Percentiles rank a stretch among this genome's conserved stretches.
Evolutionary conservation across 2,797 vertebrate genomes (phyloP).

Genomic region (Pangasius krempfi): DNA sequence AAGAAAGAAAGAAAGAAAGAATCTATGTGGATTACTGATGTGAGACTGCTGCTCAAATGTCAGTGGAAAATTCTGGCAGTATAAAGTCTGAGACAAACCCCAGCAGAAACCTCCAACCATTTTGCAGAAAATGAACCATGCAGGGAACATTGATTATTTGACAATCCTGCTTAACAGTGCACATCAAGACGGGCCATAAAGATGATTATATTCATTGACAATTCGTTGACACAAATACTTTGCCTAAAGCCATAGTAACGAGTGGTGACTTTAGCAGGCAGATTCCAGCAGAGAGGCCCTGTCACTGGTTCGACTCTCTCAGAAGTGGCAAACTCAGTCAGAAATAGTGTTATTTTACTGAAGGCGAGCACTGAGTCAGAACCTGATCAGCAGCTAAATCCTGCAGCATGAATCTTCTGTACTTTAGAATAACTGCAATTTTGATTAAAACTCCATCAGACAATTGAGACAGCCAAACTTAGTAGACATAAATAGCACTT

Average conservation of each 20-base stretch:
- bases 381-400: not conserved
- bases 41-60: constrained; percentile 63
- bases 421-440: not conserved
- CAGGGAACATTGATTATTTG: constrained; percentile 70
- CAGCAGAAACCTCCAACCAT: constrained; percentile 49
- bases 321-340: not conserved
- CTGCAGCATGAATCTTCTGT: not conserved
- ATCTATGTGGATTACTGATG: constrained; percentile 62
- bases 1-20: constrained; percentile 51
- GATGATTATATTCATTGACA: constrained; percentile 67
- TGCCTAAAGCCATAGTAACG: constrained; percentile 52
- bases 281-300: constrained; percentile 46
- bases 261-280: constrained; percentile 34
- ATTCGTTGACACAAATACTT: constrained; percentile 62
- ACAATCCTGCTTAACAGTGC: constrained; percentile 66
- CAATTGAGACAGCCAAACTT: not conserved
- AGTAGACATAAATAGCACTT: constrained; percentile 18
- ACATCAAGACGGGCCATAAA: constrained; percentile 62
- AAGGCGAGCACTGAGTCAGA: not conserved
- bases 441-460: constrained; percentile 6
- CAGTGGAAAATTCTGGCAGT: constrained; percentile 60
- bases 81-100: constrained; percentile 63
- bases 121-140: constrained; percentile 65
- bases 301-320: constrained; percentile 1
- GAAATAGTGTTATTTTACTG: constrained; percentile 22